Base-by-base conservation (phyloP, 2,888 invertebrate species). In the Tuberolachnus salignus region DNA sequence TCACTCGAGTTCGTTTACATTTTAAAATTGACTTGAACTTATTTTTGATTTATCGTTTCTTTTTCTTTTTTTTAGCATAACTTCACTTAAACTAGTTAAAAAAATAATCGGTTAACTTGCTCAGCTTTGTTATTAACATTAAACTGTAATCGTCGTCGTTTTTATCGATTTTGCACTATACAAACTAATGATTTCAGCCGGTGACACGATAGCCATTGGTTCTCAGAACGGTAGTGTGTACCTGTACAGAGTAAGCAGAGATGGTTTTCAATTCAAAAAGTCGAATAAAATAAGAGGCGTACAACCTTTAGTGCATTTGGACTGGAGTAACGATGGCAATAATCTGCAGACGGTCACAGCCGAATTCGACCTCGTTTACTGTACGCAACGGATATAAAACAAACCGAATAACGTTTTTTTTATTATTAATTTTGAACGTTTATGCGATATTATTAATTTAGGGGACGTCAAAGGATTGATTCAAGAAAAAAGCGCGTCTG, bases 381-480 rank as follows among this genome's bases (percentile, higher is more conserved):
- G 94, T 94, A 88, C 90, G 92, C 8, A 88, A 57, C 21, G n/a
- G 6, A 2, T 34, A 34, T 34, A 42, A 1, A 6, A 46, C 23
- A 19, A 46, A 34, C 34, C 34, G 34, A 4, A 34, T 4, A 34
- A 34, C 34, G 34, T 34, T 34, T 34, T 34, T 34, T 34, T 34
- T 4, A 6, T 34, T 34, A 4, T 34, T 34, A 6, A 34, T 34
- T n/a, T n/a, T n/a, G n/a, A n/a, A n/a, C 53, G 1, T 46, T 49
- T 61, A 19, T 19, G 11, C n/a, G n/a, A 44, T 19, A 46, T 8
- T 23, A n/a, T 1, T 67, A 82, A 87, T 88, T 63, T 84, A 93
- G 93, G 95, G 95, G 94, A 94, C 84, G 91, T 94, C n/a, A 93
- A 94, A 85, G 91, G 94, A 0, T 86, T 95, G 71, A 92, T 94